Evolutionary conservation across 2,113 vertebrate species (phyloP), one percentile per base, ranked within the genome.

Genomic region (Zootoca vivipara): DNA sequence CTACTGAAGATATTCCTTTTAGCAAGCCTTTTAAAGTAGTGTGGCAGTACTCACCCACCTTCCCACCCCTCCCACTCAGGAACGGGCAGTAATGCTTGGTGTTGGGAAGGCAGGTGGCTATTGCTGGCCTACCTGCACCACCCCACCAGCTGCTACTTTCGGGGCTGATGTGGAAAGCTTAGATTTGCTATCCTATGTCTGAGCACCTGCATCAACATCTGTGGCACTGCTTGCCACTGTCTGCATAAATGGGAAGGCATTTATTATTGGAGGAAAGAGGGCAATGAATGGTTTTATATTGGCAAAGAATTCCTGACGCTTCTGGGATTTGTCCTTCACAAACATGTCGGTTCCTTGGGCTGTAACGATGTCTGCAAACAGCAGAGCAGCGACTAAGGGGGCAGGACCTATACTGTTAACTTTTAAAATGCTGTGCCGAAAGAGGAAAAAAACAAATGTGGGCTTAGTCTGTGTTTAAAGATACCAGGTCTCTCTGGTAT

Each of bases 391-490:
- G 22, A 7, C 35, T 28, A 26, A 16, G 33, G 1, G 35, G 35
- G 8, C 3, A 1, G 20, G 18, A 78, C 28, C 26, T n/a, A 7
- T 40, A 40, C 16, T 8, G 46, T 28, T 73, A 46, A 24, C 52
- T 74, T 33, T 38, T 58, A 85, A 38, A 74, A 42, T 38, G 35
- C 33, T 86, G 67, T 52, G 42, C 15, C 52, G 35, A 35, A 38
- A 65, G 24, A 38, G 56, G 56, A 70, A 52, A 87, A 85, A 81
- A 74, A 18, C 73, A 33, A 87, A 74, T 16, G 20, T 18, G 79
- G 40, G 38, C 33, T 87, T 82, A 74, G 79, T 82, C 70, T 82
- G 86, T 16, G 69, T 87, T 52, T 82, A 35, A 35, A 65, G 78
- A 82, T 87, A 82, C 38, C 20, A 24, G 56, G 75, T 33, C 78